phyloP scores from a whole-genome alignment of 2,888 invertebrate genomes.

The Trilocha varians region DNA sequence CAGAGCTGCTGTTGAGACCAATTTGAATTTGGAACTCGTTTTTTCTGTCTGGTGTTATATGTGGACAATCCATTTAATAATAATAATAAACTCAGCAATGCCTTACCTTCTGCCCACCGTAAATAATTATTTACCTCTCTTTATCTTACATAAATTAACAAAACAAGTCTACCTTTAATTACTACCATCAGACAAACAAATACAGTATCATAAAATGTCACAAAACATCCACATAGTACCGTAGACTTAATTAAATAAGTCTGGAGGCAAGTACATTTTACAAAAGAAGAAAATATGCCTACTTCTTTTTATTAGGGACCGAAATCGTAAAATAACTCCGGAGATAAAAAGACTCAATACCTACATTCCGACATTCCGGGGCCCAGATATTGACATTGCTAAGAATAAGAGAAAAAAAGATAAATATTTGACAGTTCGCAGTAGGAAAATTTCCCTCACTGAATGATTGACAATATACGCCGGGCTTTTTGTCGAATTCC shows the following conservation, averaged over 20 bases:
- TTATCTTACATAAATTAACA: too few species aligned
- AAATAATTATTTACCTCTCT: too few species aligned
- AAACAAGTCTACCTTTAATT: too few species aligned
- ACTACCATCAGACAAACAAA: too few species aligned
- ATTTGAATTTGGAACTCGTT: too few species aligned
- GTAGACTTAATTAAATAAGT: background rate
- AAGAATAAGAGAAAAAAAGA: constrained; percentile 38
- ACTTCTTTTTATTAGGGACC: constrained; percentile 34
- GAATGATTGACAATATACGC: constrained; percentile 46
- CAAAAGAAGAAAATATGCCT: constrained; percentile 14
- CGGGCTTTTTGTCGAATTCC: constrained; percentile 28
- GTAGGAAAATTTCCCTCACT: constrained; percentile 34
- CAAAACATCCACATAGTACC: background rate
- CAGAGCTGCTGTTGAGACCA: too few species aligned
- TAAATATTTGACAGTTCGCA: constrained; percentile 52
- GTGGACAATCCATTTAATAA: too few species aligned
- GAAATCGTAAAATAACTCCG: constrained; percentile 38
- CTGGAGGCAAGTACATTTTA: constrained; percentile 3
- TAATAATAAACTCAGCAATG: too few species aligned
- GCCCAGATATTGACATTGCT: constrained; percentile 46
- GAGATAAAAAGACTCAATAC: constrained; percentile 40
- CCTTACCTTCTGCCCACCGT: too few species aligned
- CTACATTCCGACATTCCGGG: constrained; percentile 38
- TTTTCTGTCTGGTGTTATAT: too few species aligned
- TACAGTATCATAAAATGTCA: background rate